Base-by-base conservation (phyloP, 2,888 invertebrate species). In the Cristatella mucedo region DNA sequence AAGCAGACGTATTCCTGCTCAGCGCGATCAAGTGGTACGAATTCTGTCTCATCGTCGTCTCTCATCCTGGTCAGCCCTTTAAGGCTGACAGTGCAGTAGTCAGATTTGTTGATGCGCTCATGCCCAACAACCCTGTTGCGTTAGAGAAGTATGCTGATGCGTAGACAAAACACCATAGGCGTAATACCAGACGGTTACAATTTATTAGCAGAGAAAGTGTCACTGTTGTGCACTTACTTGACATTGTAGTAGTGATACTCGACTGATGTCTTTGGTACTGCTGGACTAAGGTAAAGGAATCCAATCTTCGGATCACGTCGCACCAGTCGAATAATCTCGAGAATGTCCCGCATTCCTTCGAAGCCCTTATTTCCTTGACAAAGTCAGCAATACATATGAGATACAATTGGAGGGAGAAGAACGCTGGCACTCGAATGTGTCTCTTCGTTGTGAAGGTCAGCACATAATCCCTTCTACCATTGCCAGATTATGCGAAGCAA, bases 1-100 rank as follows among this genome's bases (percentile, higher is more conserved):
- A 81, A 85, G 61, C 76, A 76, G n/a, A 73, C 74, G 54, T 82
- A 84, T 57, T 85, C 84, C 43, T 75, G 74, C 57, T 82, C 80
- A 84, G 84, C 86, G 44, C 76, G 71, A 16, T 76, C 72, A 4
- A 86, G 68, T 7, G 78, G 74, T 0, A 82, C 82, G 56, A 82
- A 85, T 11, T 76, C 75, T 63, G 79, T 77, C 59, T 83, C 83
- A 40, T 73, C 74, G 24, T 63, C 63, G 13, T 42, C 50, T 11
- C 60, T 47, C 51, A 63, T 11, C 72, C 80, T 78, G n/a, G 82
- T 77, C 0, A 85, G 81, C 1, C 86, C 87, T 55, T 77, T 75
- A 2, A 74, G 68, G 49, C 85, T 82, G 49, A 87, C 78, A 0
- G 85, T 86, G 53, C 80, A 76, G 58, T 76, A 82, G 54, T 81